Base-by-base conservation (phyloP, 2,888 invertebrate species). In the Ornithoptera alexandrae region DNA sequence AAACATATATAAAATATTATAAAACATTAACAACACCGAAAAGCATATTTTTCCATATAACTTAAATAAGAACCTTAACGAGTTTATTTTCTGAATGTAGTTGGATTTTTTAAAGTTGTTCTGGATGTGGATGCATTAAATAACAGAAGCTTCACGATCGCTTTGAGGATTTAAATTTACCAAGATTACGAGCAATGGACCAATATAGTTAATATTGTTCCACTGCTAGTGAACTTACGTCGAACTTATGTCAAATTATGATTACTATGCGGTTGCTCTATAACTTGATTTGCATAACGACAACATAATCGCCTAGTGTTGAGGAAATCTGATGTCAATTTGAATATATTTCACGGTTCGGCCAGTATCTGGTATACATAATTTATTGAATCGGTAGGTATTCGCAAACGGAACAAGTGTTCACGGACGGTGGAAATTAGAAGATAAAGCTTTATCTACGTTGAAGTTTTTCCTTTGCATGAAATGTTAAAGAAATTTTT, bases 291-390 rank as follows among this genome's bases (percentile, higher is more conserved):
- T 58, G 67, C 67, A 68, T 68, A 68, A 20, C 62, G 62, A 58
- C 58, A 58, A 62, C 62, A 68, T 67, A 67, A 67, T 68, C 62
- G 42, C 57, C 46, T 39, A 62, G 67, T 39, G 39, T 62, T 24
- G 62, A 67, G 62, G 39, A 68, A 62, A 62, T 67, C 67, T 68
- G 62, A 62, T 68, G 62, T 62, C 57, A 62, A 68, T 68, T 68
- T 68, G 46, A 68, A 68, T 68, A 68, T 46, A 68, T 68, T 68
- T 68, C 62, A 62, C 58, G 67, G 57, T 68, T 68, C 62, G 42
- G 42, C 42, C 57, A 62, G 57, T 62, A 68, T 62, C 62, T 57
- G 8, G 62, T 46, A 62, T 68, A 62, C 67, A 62, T 68, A 68
- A 68, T 58, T 68, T 57, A 62, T 68, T 62, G 36, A 62, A 62